Evolutionary conservation across 2,113 vertebrate genomes (phyloP), one percentile per base, ranked within the genome.

Genomic region (Neopipo cinnamomea): DNA sequence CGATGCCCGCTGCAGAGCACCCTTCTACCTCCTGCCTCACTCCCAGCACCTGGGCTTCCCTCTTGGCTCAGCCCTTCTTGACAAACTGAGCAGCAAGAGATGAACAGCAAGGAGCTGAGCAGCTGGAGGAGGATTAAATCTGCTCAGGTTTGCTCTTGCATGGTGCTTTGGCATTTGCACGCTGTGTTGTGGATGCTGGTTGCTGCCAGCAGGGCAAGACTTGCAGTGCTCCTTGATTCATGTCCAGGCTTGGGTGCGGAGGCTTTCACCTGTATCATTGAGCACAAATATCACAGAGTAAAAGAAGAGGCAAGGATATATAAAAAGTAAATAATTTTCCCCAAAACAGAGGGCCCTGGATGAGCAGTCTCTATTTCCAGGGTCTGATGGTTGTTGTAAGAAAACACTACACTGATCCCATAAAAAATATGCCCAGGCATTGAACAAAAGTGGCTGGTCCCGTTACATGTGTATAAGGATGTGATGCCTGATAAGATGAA

Each of bases 101-200:
- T 50, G 56, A 71, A 16, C 0, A 1, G 53, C n/a, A 52, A 68
- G 22, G 42, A 82, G 19, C 41, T 9, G 50, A 89, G 67, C 49
- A 85, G 74, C 70, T 94, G 92, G 27, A 90, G 78, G 70, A 76
- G 82, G 74, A 91, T 85, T 91, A 88, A 90, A 3, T n/a, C 31
- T 0, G 0, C 44, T 56, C 53, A 44, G 55, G 58, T 88, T 89
- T 93, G 88, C 74, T 79, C 72, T 89, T 94, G 76, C 1, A 1
- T 62, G 53, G 25, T 89, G n/a, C 63, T 92, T 76, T 88, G 83
- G 76, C 68, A 71, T 88, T 94, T 80, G 62, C 46, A 11, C 11
- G 14, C 58, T 37, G 2, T 15, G 49, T 3, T 63, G 18, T 56
- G 74, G 44, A 33, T 6, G 30, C 42, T 91, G 55, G 46, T 73